phyloP scores from a whole-genome alignment of 2,888 invertebrate genomes.

The Aleiodes alternator region DNA sequence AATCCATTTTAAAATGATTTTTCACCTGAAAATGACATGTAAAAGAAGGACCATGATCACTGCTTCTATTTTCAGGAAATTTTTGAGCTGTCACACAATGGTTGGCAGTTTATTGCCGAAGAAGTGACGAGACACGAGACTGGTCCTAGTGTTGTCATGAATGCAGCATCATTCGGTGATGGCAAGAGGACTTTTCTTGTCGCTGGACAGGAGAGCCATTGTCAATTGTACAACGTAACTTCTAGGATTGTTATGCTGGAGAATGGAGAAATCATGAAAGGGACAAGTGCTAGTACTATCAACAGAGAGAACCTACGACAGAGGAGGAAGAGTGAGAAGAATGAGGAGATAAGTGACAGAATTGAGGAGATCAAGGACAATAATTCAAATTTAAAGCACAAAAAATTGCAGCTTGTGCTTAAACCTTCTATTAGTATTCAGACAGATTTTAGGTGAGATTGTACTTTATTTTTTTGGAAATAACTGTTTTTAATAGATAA shows the following conservation, averaged over 20 bases:
- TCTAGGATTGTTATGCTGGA: slow-evolving; percentile 74
- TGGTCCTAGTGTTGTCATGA: slow-evolving; percentile 93
- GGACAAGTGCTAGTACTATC: slow-evolving; percentile 57
- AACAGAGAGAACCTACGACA: slow-evolving; percentile 75
- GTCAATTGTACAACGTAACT: slow-evolving; percentile 87
- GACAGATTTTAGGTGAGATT: slow-evolving; percentile 85
- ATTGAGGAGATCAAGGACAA: slow-evolving; percentile 64
- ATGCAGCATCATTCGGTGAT: slow-evolving; percentile 85
- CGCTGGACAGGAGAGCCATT: slow-evolving; percentile 94
- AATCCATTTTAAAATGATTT: background rate
- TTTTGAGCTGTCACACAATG: slow-evolving; percentile 92
- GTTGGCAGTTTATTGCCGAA: slow-evolving; percentile 88
- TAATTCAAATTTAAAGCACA: slow-evolving; percentile 66
- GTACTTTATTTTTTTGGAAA: background rate
- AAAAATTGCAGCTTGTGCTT: slow-evolving; percentile 85
- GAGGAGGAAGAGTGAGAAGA: slow-evolving; percentile 78
- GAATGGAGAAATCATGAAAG: slow-evolving; percentile 78
- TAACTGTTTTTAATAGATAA: too few relatives aligned
- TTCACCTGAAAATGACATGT: too few relatives aligned
- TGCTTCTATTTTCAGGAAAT: slow-evolving; percentile 83
- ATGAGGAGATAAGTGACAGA: slow-evolving; percentile 68
- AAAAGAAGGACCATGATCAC: too few relatives aligned
- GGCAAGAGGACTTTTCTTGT: slow-evolving; percentile 87
- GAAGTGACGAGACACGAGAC: slow-evolving; percentile 94
- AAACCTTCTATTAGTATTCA: slow-evolving; percentile 88